phyloP scores from a whole-genome alignment of 2,797 vertebrate genomes.

The Sebastes baramenuke region DNA sequence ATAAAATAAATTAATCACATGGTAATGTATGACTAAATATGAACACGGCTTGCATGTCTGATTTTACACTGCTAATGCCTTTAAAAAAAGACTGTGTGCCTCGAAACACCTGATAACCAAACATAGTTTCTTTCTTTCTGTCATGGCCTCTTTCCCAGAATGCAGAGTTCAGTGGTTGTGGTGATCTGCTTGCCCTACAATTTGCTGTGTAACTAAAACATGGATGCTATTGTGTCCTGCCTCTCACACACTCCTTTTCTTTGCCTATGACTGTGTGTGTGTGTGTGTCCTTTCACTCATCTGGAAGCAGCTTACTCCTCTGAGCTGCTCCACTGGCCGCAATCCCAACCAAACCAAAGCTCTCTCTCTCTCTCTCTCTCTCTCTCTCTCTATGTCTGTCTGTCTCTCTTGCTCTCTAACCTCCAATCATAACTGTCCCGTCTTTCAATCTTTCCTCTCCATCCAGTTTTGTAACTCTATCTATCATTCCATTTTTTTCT shows the following conservation, averaged over 20 bases:
- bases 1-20: neutral
- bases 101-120: no score
- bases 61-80: neutral
- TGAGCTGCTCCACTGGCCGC: constrained; percentile 75
- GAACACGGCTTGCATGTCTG: neutral
- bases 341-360: constrained; percentile 64
- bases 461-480: constrained; percentile 55
- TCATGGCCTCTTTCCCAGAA: neutral
- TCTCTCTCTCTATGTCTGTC: neutral
- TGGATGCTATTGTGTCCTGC: constrained; percentile 37
- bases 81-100: no score
- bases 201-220: constrained; percentile 42
- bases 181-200: constrained; percentile 2
- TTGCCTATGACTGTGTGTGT: constrained; percentile 15
- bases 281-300: constrained; percentile 58
- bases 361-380: neutral
- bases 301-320: constrained; percentile 74
- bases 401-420: constrained; percentile 21
- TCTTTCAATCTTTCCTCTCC: constrained; percentile 58
- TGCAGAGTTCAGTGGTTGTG: constrained; percentile 14
- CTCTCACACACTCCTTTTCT: constrained; percentile 20
- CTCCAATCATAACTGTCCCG: constrained; percentile 59
- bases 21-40: neutral
- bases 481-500: constrained; percentile 56
- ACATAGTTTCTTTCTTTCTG: neutral